A percentile compares a stretch with the other conserved stretches of the same genome.
Evolutionary conservation across 2,113 vertebrate species (phyloP).

Genomic region (Ariopsis seemanni): DNA sequence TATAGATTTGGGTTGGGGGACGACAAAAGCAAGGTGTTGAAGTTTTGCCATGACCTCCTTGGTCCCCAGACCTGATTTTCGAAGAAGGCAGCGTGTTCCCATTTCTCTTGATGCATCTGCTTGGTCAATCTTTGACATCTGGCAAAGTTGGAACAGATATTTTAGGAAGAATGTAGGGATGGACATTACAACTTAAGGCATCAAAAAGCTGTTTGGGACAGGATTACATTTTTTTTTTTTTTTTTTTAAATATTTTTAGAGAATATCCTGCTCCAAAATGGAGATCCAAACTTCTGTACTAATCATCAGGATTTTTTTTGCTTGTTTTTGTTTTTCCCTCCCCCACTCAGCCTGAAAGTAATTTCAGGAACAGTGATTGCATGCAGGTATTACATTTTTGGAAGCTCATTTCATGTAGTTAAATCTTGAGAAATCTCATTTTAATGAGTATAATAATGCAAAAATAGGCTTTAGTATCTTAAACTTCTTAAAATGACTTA

Average conservation of each 20-base stretch:
- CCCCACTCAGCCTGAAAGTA: neutral
- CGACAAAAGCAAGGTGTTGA: neutral
- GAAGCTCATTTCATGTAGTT: neutral
- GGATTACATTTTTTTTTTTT: too few species aligned
- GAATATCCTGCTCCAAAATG: neutral
- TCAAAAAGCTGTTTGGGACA: neutral
- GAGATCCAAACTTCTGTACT: neutral
- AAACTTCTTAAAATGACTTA: neutral
- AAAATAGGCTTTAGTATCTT: neutral
- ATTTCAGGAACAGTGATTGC: neutral
- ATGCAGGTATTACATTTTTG: neutral
- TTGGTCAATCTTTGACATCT: conserved; percentile 1
- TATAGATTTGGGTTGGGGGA: neutral
- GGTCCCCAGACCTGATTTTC: neutral
- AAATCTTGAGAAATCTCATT: neutral
- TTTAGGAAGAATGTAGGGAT: neutral
- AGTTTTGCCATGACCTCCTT: neutral
- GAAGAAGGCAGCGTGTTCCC: neutral
- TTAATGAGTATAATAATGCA: neutral
- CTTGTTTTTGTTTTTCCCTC: neutral
- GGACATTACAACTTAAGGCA: neutral
- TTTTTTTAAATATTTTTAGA: too few species aligned
- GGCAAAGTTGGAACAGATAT: neutral
- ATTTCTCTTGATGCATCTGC: neutral
- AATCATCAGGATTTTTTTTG: too few species aligned